These are phyloP conservation scores for Casuarius casuarius DNA, from an alignment of 2,113 vertebrate species.

Conservation along the genomic window DNA sequence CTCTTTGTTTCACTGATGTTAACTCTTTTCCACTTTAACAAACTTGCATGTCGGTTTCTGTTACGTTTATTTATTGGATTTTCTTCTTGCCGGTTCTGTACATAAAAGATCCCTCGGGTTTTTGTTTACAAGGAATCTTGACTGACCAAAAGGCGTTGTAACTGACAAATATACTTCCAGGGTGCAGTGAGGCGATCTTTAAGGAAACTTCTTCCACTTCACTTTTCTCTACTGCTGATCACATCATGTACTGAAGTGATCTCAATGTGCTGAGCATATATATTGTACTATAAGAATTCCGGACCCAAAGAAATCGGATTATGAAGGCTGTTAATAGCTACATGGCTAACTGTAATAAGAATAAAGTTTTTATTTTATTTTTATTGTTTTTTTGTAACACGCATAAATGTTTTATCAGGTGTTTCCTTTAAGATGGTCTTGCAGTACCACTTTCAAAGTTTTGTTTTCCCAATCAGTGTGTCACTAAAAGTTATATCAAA, in stretches of 20 bases:
- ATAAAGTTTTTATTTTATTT: constrained; percentile 34
- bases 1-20: constrained; percentile 83
- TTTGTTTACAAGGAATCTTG: constrained; percentile 97
- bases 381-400: background rate
- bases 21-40: constrained; percentile 81
- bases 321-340: constrained; percentile 52
- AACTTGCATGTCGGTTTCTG: constrained; percentile 90
- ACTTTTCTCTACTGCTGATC: constrained; percentile 50
- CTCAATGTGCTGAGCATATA: constrained; percentile 18
- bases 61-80: constrained; percentile 98
- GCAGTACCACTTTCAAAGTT: constrained; percentile 64
- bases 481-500: constrained; percentile 83
- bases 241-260: constrained; percentile 21
- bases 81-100: constrained; percentile 88
- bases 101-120: constrained; percentile 87
- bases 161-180: constrained; percentile 62
- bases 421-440: constrained; percentile 74
- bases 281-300: constrained; percentile 36
- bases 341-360: constrained; percentile 36
- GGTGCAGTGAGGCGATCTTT: constrained; percentile 65
- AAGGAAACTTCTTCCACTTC: constrained; percentile 68
- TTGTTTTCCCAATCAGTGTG: constrained; percentile 61
- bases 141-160: constrained; percentile 93
- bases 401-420: constrained; percentile 6
- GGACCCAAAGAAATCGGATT: constrained; percentile 70